Percentiles rank a stretch among this genome's conserved stretches.
These are phyloP conservation scores for Arizona elegans DNA, from an alignment of 2,113 vertebrate genomes.

Conservation along the genomic window DNA sequence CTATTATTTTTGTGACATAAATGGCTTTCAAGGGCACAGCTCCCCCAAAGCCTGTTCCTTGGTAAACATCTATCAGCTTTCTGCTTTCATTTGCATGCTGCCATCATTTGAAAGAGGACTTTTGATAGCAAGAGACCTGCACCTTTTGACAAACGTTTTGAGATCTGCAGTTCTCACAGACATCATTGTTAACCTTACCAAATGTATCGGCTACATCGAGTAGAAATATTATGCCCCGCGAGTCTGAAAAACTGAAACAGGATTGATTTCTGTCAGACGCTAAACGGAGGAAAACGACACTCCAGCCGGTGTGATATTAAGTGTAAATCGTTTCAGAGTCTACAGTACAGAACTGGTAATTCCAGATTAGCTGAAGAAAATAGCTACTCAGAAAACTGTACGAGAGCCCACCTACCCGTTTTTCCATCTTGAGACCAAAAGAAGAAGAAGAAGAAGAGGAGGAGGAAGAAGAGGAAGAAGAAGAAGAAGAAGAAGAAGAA, in stretches of 20 bases:
- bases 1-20: background rate
- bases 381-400: background rate
- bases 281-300: background rate
- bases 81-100: background rate
- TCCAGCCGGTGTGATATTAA: background rate
- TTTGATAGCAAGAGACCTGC: background rate
- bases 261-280: background rate
- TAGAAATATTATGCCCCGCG: background rate
- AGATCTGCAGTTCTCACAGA: background rate
- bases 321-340: background rate
- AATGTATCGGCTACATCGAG: background rate
- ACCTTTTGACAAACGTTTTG: background rate
- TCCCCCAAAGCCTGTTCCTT: background rate
- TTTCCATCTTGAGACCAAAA: background rate
- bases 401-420: no score
- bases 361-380: background rate
- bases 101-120: background rate
- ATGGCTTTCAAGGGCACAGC: background rate
- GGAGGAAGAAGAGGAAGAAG: no score
- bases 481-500: no score
- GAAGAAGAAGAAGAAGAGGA: no score
- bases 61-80: background rate
- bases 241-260: background rate
- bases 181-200: background rate
- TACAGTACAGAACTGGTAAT: background rate